Percentiles rank a stretch among this genome's conserved stretches.
Evolutionary conservation across 2,888 invertebrate species (phyloP).

Genomic region (Danaus chrysippus): DNA sequence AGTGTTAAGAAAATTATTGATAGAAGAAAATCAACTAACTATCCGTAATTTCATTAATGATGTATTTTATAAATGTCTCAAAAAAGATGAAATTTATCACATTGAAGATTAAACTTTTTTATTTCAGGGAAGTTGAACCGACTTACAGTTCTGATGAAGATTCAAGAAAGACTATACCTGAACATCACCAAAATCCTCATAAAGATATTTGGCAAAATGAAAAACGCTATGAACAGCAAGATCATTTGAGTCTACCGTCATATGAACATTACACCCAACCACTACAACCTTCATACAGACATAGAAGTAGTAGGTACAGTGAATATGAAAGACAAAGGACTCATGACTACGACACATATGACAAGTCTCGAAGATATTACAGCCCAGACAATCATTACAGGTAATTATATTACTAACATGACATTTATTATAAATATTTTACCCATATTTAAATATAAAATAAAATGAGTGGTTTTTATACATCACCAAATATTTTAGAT

Average conservation of each 20-base stretch:
- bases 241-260: slow-evolving; percentile 9
- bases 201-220: slow-evolving; percentile 6
- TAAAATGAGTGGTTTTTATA: no score
- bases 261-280: slow-evolving; percentile 19
- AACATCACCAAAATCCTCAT: slow-evolving; percentile 31
- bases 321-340: slow-evolving; percentile 40
- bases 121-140: slow-evolving; percentile 15
- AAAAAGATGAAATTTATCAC: background rate
- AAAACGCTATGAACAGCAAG: slow-evolving; percentile 12
- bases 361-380: slow-evolving; percentile 39
- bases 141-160: slow-evolving; percentile 56
- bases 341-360: slow-evolving; percentile 42
- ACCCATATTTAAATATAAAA: no score
- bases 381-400: slow-evolving; percentile 39
- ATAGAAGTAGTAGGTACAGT: slow-evolving; percentile 34
- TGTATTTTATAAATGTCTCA: background rate
- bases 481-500: background rate
- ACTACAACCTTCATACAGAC: slow-evolving; percentile 27
- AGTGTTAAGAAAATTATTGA: slow-evolving; percentile 39
- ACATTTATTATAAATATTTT: no score
- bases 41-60: slow-evolving; percentile 40
- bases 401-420: background rate
- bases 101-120: background rate
- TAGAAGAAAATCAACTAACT: slow-evolving; percentile 53
- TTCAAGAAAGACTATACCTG: slow-evolving; percentile 32